Conservation (phyloP, 2,797 vertebrate genomes). For the Phoebastria nigripes region DNA sequence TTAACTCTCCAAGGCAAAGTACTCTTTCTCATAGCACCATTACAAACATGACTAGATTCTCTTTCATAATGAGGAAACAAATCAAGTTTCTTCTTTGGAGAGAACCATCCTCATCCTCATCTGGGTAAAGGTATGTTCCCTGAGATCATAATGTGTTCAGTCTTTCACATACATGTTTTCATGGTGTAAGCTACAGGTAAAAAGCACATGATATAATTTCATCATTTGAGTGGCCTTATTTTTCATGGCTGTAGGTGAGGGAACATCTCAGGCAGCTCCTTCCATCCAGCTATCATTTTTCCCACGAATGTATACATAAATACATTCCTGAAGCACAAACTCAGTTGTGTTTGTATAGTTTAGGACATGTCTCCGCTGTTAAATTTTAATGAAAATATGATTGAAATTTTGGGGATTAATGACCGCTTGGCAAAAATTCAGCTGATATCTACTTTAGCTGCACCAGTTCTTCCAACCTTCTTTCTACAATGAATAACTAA, state of each 20-base stretch:
- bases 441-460: conserved; percentile 14
- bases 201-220: neutral
- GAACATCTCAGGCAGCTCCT: neutral
- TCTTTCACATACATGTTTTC: neutral
- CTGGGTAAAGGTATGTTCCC: neutral
- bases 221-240: neutral
- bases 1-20: neutral
- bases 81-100: neutral
- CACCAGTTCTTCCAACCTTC: conserved; percentile 17
- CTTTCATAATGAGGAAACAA: neutral
- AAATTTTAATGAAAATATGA: conserved; percentile 11
- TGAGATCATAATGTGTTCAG: neutral
- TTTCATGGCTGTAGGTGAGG: neutral
- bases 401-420: conserved; percentile 14
- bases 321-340: neutral
- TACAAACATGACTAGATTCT: neutral
- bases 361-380: neutral
- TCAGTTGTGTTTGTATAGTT: neutral
- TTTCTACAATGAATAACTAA: conserved; percentile 23
- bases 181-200: neutral
- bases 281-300: neutral
- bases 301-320: neutral
- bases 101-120: neutral
- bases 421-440: neutral
- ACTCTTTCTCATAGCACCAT: neutral